Percentiles rank a stretch among this genome's conserved stretches.
These are phyloP conservation scores for Cyphomyrus discorhynchus DNA, from an alignment of 2,113 vertebrate genomes.

Conservation along the genomic window DNA sequence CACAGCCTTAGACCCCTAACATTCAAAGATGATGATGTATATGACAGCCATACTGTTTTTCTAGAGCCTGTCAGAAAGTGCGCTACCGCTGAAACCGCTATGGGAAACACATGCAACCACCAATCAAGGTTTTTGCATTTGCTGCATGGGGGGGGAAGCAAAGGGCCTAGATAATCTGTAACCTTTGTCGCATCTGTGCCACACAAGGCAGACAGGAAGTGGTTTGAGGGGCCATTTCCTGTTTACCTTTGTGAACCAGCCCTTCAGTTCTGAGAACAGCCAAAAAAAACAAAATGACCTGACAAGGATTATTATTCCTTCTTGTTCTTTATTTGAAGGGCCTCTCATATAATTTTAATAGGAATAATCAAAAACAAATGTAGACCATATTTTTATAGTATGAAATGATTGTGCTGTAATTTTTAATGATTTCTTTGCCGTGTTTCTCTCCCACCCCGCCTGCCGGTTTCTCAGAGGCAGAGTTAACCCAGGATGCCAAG, in stretches of 20 bases:
- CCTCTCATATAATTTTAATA: slow-evolving; percentile 41
- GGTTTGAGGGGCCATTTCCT: slow-evolving; percentile 25
- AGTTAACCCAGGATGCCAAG: slow-evolving; percentile 33
- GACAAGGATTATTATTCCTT: slow-evolving; percentile 29
- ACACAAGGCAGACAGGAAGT: slow-evolving; percentile 24
- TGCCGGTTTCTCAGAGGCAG: slow-evolving; percentile 14
- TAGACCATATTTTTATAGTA: slow-evolving; percentile 48
- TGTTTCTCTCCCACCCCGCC: neutral
- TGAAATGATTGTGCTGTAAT: slow-evolving; percentile 46
- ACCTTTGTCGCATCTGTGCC: neutral
- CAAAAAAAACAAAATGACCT: slow-evolving; percentile 37
- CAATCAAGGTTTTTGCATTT: neutral
- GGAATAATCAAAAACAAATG: slow-evolving; percentile 50
- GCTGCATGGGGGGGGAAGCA: neutral
- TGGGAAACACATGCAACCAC: neutral
- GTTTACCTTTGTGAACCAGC: slow-evolving; percentile 23
- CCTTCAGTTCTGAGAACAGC: slow-evolving; percentile 22
- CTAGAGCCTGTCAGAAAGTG: neutral
- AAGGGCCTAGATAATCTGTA: neutral
- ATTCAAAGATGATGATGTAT: neutral
- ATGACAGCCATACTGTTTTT: neutral
- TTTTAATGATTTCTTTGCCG: slow-evolving; percentile 44
- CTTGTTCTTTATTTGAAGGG: slow-evolving; percentile 32
- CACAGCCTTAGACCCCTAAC: neutral
- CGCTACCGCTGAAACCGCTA: neutral